A percentile compares a stretch with the other conserved stretches of the same genome.
phyloP scores from a whole-genome alignment of 2,888 invertebrate species.

The Morinoia aosen region DNA sequence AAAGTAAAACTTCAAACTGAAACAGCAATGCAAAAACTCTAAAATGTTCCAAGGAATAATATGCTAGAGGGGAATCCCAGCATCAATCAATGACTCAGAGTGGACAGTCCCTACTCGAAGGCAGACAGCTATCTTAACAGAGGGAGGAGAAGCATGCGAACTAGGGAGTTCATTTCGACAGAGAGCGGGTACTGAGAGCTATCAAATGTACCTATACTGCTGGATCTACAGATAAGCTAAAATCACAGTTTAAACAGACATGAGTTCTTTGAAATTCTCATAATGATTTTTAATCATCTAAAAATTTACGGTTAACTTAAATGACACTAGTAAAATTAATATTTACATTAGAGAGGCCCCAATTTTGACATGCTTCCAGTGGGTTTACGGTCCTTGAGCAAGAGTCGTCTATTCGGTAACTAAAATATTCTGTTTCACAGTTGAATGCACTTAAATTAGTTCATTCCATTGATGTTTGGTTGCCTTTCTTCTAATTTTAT shows the following conservation, averaged over 20 bases:
- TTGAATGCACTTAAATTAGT: neutral
- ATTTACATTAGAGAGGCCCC: slow-evolving; percentile 15
- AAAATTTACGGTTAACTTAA: slow-evolving; percentile 43
- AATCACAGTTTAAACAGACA: slow-evolving; percentile 52
- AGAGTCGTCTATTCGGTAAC: neutral
- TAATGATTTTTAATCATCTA: slow-evolving; percentile 34
- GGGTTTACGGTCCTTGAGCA: neutral
- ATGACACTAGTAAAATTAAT: slow-evolving; percentile 34
- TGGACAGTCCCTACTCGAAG: neutral
- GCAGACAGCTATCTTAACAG: neutral
- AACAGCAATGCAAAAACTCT: neutral
- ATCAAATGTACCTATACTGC: neutral
- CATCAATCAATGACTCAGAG: neutral
- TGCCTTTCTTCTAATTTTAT: neutral
- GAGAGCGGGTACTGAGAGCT: neutral
- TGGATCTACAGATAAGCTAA: slow-evolving; percentile 5
- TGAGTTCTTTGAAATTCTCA: slow-evolving; percentile 43
- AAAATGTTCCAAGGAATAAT: neutral
- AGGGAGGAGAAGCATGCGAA: neutral
- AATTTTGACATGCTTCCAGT: neutral
- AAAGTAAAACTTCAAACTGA: neutral
- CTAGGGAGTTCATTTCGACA: neutral
- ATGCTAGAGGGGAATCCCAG: neutral
- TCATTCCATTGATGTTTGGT: neutral
- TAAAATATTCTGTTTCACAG: neutral